phyloP scores from a whole-genome alignment of 2,888 invertebrate genomes.

The Plagodis pulveraria region DNA sequence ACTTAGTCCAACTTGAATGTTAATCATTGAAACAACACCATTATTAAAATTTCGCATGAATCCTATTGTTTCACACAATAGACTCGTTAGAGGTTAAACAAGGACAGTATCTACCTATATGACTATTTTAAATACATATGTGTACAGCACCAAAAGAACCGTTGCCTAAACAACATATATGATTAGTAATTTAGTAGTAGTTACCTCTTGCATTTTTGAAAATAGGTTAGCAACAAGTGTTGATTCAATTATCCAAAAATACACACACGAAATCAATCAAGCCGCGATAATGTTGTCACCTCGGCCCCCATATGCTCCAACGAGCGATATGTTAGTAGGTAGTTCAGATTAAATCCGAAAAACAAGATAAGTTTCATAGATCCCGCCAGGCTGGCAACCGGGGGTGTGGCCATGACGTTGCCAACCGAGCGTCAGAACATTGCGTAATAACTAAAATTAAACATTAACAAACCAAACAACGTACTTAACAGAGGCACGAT shows the following conservation, averaged over 20 bases:
- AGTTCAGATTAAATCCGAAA: conserved; percentile 35
- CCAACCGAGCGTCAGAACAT: conserved; percentile 49
- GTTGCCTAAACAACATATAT: not conserved
- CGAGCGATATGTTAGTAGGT: conserved; percentile 22
- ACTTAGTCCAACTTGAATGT: not conserved
- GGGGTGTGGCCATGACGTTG: conserved; percentile 75
- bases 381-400: conserved; percentile 54
- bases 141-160: not conserved
- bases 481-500: conserved; percentile 26
- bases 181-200: too few species aligned
- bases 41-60: not conserved
- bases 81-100: not conserved
- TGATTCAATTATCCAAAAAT: conserved; percentile 8
- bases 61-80: not conserved
- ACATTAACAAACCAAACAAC: conserved; percentile 30
- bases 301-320: conserved; percentile 4
- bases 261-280: conserved; percentile 29
- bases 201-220: conserved; percentile 5
- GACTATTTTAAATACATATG: not conserved
- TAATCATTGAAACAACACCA: too few species aligned
- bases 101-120: not conserved
- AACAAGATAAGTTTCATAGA: conserved; percentile 44
- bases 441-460: conserved; percentile 53
- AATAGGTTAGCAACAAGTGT: conserved; percentile 14
- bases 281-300: conserved; percentile 25